A percentile compares a stretch with the other conserved stretches of the same genome.
phyloP scores from a whole-genome alignment of 2,113 vertebrate species.

The Pelobates fuscus region DNA sequence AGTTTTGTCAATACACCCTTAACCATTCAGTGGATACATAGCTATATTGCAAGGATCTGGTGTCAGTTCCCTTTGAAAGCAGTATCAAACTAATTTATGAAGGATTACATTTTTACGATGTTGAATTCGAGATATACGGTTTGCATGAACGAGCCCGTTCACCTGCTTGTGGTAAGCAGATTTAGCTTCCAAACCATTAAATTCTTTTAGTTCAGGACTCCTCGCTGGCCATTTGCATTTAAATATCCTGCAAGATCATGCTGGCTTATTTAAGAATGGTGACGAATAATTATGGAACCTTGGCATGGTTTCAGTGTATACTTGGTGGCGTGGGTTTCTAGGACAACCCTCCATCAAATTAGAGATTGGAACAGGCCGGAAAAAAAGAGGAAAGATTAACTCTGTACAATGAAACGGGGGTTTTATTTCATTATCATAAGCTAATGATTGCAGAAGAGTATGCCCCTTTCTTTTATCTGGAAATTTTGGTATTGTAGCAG shows the following conservation, averaged over 20 bases:
- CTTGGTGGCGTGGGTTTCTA: constrained; percentile 1
- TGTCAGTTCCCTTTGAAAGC: no score
- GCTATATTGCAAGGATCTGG: no score
- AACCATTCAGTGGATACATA: no score
- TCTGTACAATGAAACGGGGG: not conserved
- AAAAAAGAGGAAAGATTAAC: not conserved
- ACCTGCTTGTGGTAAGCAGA: not conserved
- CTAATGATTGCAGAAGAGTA: not conserved
- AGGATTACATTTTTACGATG: not conserved
- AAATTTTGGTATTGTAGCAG: not conserved
- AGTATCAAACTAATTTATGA: no score
- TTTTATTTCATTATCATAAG: constrained; percentile 13
- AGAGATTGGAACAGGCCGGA: not conserved
- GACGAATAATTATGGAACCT: not conserved
- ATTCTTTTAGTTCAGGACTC: not conserved
- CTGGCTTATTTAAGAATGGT: constrained; percentile 1
- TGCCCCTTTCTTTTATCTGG: not conserved
- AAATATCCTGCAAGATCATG: constrained; percentile 5
- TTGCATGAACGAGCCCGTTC: constrained; percentile 7
- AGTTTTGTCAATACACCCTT: no score
- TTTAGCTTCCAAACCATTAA: not conserved
- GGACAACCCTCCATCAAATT: not conserved
- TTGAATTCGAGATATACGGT: not conserved
- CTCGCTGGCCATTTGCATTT: not conserved
- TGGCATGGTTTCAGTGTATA: not conserved